Evolutionary conservation across 2,888 invertebrate species (phyloP).

Genomic region (Temnothorax rugatulus): DNA sequence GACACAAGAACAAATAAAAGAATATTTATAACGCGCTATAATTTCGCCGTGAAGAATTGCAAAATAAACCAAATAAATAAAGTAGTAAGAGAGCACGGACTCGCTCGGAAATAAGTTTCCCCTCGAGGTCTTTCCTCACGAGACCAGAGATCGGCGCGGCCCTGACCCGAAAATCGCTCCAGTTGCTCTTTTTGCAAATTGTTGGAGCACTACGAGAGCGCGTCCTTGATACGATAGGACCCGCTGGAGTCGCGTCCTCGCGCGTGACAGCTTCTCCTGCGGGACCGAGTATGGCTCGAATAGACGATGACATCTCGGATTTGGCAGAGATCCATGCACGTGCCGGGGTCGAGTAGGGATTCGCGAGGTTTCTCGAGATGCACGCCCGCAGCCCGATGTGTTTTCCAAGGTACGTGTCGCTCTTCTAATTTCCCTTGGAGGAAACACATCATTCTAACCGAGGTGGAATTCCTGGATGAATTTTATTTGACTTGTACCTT

Average conservation of each 20-base stretch:
- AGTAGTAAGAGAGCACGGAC: background rate
- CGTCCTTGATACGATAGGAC: slow-evolving; percentile 80
- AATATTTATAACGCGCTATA: background rate
- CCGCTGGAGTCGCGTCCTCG: slow-evolving; percentile 70
- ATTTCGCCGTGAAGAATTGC: background rate
- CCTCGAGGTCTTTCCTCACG: slow-evolving; percentile 62
- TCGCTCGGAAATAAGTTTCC: slow-evolving; percentile 32
- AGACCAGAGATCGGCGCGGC: slow-evolving; percentile 74
- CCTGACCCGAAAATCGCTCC: slow-evolving; percentile 80
- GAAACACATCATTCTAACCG: background rate
- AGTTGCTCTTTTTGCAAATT: slow-evolving; percentile 79
- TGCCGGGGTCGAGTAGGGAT: slow-evolving; percentile 65
- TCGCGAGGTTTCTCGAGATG: slow-evolving; percentile 40
- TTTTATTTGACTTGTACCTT: background rate
- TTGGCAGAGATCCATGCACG: slow-evolving; percentile 78
- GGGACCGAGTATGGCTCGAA: slow-evolving; percentile 51
- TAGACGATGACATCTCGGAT: slow-evolving; percentile 64
- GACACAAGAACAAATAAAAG: background rate
- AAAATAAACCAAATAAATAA: background rate
- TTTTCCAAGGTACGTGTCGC: slow-evolving; percentile 21
- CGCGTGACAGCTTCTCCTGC: slow-evolving; percentile 56
- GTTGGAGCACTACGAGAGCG: slow-evolving; percentile 69
- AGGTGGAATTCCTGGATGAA: background rate
- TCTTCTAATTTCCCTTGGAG: background rate
- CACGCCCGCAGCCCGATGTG: slow-evolving; percentile 8